Evolutionary conservation across 2,113 vertebrate species (phyloP), one percentile per base, ranked within the genome.

Genomic region (Saccopteryx bilineata): DNA sequence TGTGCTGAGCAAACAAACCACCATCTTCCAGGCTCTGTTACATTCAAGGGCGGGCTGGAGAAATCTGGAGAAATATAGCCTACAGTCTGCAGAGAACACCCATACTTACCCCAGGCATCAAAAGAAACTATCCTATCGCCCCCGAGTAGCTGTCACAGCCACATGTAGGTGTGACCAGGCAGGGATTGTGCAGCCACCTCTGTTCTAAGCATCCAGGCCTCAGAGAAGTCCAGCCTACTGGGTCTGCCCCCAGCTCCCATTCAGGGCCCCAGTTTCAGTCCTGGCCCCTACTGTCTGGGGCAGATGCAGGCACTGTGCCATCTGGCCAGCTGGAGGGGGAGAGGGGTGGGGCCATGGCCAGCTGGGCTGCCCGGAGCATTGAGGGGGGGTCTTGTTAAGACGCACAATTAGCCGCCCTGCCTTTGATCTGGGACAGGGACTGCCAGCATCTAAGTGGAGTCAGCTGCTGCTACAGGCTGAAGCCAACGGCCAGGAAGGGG

Each of bases 381-480:
- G 61, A n/a, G 50, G 75, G 52, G 90, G 96, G 87, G 89, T 58
- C 92, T 97, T 68, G 88, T 98, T 97, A 97, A 97, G 96, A 98
- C 28, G 46, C 96, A 98, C 96, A 97, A 97, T 98, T 98, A 98
- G 96, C 96, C 17, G 14, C 91, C 95, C 95, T 96, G 95, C 97
- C 97, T 98, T 98, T 98, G 97, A 98, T 98, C 97, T 98, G 95
- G 86, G 96, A 97, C 97, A 97, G 96, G 95, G 97, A 96, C 97
- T 97, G 97, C 97, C 97, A 98, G 96, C 92, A 96, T 97, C 94
- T 98, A 98, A 97, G 96, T 97, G 96, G 96, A 97, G 97, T 98
- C 97, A 97, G 97, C 97, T 98, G 97, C 96, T 96, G 93, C 96
- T 95, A 90, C 86, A 93, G 96, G 97, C 96, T 31, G 3, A 60